These are phyloP conservation scores for Pardalotus punctatus DNA, from an alignment of 2,113 vertebrate genomes.

Conservation along the genomic window DNA sequence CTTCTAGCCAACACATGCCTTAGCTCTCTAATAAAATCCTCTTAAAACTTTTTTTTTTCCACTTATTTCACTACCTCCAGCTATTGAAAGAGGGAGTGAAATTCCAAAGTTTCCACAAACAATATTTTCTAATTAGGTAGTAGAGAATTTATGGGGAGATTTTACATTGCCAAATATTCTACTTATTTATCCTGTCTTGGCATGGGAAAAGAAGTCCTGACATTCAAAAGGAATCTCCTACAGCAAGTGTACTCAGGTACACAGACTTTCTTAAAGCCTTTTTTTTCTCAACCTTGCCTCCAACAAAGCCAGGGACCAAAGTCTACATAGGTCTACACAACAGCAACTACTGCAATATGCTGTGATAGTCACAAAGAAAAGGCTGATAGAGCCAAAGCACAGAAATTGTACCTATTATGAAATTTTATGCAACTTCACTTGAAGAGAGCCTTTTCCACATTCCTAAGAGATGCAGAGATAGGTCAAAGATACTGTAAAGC, in stretches of 20 bases:
- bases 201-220: constrained; percentile 19
- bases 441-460: neutral
- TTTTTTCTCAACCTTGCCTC: neutral
- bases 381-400: neutral
- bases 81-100: constrained; percentile 23
- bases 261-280: neutral
- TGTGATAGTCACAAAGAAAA: neutral
- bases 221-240: constrained; percentile 14
- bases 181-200: constrained; percentile 3
- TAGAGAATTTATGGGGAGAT: constrained; percentile 1
- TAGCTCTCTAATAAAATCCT: constrained; percentile 2
- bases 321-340: neutral
- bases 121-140: constrained; percentile 39
- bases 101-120: constrained; percentile 38
- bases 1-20: constrained; percentile 33
- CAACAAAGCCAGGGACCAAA: neutral
- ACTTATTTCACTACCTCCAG: constrained; percentile 42
- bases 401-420: neutral
- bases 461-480: neutral
- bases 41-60: neutral
- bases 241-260: neutral
- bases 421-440: neutral
- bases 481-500: neutral
- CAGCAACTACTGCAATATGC: neutral
- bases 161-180: constrained; percentile 9